phyloP scores from a whole-genome alignment of 1,140 invertebrate species.

The Drosophila leontia region DNA sequence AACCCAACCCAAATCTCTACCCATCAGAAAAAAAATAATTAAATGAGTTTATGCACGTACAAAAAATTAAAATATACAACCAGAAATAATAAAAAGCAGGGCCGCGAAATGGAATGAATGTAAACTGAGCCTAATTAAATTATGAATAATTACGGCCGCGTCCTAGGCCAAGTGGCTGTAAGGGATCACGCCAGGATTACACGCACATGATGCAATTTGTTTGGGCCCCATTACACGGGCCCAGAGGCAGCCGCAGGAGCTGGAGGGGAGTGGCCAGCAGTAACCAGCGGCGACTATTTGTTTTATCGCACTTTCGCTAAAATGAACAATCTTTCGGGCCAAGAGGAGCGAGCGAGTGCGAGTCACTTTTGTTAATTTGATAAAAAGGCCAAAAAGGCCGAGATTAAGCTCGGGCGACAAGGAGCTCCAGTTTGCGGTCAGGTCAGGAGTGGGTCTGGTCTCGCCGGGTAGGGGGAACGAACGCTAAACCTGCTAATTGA shows the following conservation, averaged over 20 bases:
- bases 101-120: constrained; percentile 58
- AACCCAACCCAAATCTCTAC: constrained; percentile 35
- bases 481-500: constrained; percentile 55
- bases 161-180: constrained; percentile 59
- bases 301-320: constrained; percentile 84
- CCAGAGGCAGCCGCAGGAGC: not conserved
- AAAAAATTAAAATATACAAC: constrained; percentile 55
- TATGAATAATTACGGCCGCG: constrained; percentile 78
- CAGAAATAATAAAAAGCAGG: constrained; percentile 64
- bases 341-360: constrained; percentile 12
- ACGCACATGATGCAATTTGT: constrained; percentile 83
- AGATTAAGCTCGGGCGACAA: constrained; percentile 70
- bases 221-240: constrained; percentile 64
- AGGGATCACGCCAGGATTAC: constrained; percentile 62
- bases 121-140: constrained; percentile 84
- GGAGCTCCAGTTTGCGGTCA: constrained; percentile 44
- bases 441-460: not conserved
- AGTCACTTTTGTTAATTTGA: constrained; percentile 84
- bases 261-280: constrained; percentile 21
- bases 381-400: constrained; percentile 78
- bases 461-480: not conserved
- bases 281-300: constrained; percentile 65
- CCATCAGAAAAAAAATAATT: constrained; percentile 68
- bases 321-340: constrained; percentile 66
- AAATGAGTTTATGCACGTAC: constrained; percentile 84